A percentile compares a stretch with the other conserved stretches of the same genome.
Conservation (phyloP, 2,888 invertebrate species). For the Drosophila mettleri region DNA sequence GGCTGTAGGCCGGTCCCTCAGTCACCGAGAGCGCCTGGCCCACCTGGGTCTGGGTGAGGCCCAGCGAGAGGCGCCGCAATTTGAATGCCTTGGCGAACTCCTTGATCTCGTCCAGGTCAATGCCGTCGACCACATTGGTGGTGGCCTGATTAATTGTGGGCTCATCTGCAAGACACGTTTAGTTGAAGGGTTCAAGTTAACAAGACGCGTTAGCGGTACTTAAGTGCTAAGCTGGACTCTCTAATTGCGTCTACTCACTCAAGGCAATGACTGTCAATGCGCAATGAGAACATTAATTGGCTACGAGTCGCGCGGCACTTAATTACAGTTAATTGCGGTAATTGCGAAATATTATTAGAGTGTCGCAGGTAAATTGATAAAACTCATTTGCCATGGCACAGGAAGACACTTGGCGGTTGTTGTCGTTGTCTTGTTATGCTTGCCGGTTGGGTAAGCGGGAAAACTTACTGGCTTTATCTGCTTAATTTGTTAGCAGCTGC, state of each 20-base stretch:
- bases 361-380: constrained; percentile 69
- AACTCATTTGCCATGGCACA: constrained; percentile 50
- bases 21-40: constrained; percentile 98
- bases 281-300: constrained; percentile 64
- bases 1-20: constrained; percentile 99
- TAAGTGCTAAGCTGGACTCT: constrained; percentile 55
- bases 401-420: constrained; percentile 13
- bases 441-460: constrained; percentile 62
- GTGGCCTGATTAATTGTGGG: constrained; percentile 97
- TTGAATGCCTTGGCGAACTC: constrained; percentile 99
- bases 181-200: constrained; percentile 38
- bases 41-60: constrained; percentile 98
- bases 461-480: constrained; percentile 71
- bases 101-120: constrained; percentile 98
- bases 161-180: constrained; percentile 88
- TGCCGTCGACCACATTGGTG: constrained; percentile 97
- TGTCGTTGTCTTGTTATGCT: constrained; percentile 49
- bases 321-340: constrained; percentile 82
- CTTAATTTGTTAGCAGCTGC: constrained; percentile 73
- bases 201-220: constrained; percentile 29
- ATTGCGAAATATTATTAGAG: constrained; percentile 80
- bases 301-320: constrained; percentile 52
- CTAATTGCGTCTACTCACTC: too few relatives aligned
- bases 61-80: constrained; percentile 95
- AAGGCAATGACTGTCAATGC: constrained; percentile 56